A percentile compares a stretch with the other conserved stretches of the same genome.
These are phyloP conservation scores for Theonella swinhoei DNA, from an alignment of 37 sponge, comb jelly and placozoan species.

Conservation along the genomic window DNA sequence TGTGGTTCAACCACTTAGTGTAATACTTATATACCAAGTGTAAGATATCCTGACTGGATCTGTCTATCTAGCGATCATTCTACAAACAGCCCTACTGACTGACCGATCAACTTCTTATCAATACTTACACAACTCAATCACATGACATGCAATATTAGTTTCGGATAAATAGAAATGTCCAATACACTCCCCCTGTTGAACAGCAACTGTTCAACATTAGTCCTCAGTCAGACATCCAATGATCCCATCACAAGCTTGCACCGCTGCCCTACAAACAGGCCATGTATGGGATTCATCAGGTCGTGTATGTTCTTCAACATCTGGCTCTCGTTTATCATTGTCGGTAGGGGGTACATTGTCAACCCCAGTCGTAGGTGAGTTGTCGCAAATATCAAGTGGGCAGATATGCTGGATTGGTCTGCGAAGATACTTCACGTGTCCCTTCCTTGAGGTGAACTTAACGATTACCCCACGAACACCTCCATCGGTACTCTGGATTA, in stretches of 20 bases:
- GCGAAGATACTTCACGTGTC: neutral
- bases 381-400: constrained; percentile 9
- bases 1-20: no score
- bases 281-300: neutral
- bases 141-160: no score
- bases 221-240: neutral
- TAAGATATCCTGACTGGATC: no score
- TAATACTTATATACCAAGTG: no score
- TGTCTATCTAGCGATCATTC: no score
- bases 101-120: no score
- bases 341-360: neutral
- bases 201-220: neutral
- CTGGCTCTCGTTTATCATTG: neutral
- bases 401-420: constrained; percentile 26
- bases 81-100: no score
- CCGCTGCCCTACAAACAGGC: neutral
- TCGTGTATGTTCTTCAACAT: no score
- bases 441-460: neutral
- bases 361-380: neutral
- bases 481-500: neutral
- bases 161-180: no score
- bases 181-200: constrained; percentile 18
- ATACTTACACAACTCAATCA: no score
- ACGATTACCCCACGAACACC: neutral
- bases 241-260: neutral